Conservation (phyloP, 1,140 invertebrate species). For the Teleopsis dalmanni region DNA sequence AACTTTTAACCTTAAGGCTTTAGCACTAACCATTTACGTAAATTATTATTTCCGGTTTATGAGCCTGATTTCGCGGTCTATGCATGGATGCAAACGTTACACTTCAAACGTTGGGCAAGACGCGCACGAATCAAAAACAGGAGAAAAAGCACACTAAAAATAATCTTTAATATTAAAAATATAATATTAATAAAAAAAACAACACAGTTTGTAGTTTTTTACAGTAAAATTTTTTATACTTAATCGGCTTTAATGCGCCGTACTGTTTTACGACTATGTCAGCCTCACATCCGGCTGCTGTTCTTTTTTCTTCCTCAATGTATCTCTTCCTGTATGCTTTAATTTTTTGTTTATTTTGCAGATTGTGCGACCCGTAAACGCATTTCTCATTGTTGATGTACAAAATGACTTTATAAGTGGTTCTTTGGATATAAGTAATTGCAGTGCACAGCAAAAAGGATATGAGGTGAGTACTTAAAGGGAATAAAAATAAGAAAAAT, state of each 20-base stretch:
- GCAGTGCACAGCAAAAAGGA: slow-evolving; percentile 85
- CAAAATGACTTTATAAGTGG: slow-evolving; percentile 98
- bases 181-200: background rate
- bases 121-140: no score
- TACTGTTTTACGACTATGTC: background rate
- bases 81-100: no score
- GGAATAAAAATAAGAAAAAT: no score
- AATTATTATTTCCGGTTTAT: no score
- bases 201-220: background rate
- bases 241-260: background rate
- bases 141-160: no score
- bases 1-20: no score
- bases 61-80: no score
- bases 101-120: no score
- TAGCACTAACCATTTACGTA: no score
- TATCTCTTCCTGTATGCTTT: no score
- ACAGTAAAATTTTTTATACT: background rate
- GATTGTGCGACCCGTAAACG: slow-evolving; percentile 79
- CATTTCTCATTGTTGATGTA: slow-evolving; percentile 92
- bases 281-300: background rate
- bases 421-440: slow-evolving; percentile 85
- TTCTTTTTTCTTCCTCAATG: background rate
- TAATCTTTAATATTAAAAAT: background rate
- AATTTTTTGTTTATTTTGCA: slow-evolving; percentile 44
- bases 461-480: slow-evolving; percentile 55